phyloP scores from a whole-genome alignment of 1,140 invertebrate genomes.

The Drosophila subobscura region DNA sequence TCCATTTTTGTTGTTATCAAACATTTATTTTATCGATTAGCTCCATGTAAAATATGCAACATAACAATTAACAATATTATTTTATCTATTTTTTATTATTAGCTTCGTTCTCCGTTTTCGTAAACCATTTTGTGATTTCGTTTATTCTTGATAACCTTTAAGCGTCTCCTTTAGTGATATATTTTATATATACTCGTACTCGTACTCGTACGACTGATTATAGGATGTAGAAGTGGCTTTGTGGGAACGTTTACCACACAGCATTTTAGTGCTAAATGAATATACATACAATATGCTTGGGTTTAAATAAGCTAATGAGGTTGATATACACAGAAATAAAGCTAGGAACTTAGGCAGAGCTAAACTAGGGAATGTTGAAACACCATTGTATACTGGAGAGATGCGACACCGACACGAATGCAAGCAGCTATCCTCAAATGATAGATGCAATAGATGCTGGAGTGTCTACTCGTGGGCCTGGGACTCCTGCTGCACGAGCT shows the following conservation, averaged over 20 bases:
- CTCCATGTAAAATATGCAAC: conserved; percentile 66
- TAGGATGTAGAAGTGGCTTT: conserved; percentile 6
- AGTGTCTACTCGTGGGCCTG: conserved; percentile 91
- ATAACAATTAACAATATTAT: conserved; percentile 71
- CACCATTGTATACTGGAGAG: conserved; percentile 63
- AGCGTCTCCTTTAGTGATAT: conserved; percentile 30
- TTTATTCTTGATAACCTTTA: conserved; percentile 42
- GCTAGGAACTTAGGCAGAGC: conserved; percentile 59
- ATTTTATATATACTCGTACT: conserved; percentile 1
- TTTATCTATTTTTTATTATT: conserved; percentile 28
- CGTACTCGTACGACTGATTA: too few relatives aligned
- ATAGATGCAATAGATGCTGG: conserved; percentile 6
- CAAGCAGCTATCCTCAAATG: conserved; percentile 37
- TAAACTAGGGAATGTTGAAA: conserved; percentile 76
- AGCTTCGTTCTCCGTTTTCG: conserved; percentile 2
- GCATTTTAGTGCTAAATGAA: conserved; percentile 23
- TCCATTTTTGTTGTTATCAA: conserved; percentile 25
- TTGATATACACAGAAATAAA: conserved; percentile 51
- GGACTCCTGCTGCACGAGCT: conserved; percentile 94
- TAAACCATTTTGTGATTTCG: conserved; percentile 27
- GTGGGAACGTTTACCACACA: conserved; percentile 23
- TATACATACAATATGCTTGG: conserved; percentile 38
- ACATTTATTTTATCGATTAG: conserved; percentile 27
- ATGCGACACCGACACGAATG: conserved; percentile 24
- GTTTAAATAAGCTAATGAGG: conserved; percentile 53